Evolutionary conservation across 2,113 vertebrate species (phyloP).

Genomic region (Odocoileus hemionus): DNA sequence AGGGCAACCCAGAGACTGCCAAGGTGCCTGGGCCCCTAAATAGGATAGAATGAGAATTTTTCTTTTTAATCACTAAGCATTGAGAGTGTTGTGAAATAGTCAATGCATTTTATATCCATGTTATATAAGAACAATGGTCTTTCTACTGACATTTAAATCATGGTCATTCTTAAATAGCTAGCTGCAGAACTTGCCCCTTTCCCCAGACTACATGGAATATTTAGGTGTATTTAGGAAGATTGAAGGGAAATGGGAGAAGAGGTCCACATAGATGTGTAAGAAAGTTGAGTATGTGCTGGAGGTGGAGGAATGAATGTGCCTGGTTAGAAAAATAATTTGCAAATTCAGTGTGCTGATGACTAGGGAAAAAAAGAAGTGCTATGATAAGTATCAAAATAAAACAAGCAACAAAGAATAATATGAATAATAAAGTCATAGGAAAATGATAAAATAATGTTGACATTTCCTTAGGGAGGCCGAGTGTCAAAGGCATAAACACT

Average conservation of each 20-base stretch:
- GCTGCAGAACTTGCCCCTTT: neutral
- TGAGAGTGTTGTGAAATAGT: neutral
- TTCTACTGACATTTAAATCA: neutral
- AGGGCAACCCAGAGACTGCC: neutral
- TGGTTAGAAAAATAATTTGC: neutral
- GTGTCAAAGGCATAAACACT: constrained; percentile 41
- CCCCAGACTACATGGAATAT: neutral
- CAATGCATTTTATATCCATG: neutral
- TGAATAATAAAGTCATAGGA: constrained; percentile 19
- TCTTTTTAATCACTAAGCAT: neutral
- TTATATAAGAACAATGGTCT: neutral
- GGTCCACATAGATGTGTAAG: neutral
- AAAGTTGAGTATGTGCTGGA: neutral
- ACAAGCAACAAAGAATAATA: neutral
- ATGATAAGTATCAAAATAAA: constrained; percentile 28
- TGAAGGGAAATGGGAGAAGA: neutral
- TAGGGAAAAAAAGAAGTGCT: neutral
- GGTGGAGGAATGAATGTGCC: neutral
- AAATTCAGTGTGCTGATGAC: neutral
- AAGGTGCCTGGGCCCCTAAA: neutral
- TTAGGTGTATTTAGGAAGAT: neutral
- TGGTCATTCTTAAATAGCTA: neutral
- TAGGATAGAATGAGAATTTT: neutral
- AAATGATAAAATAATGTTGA: neutral
- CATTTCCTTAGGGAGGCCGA: constrained; percentile 29